Conservation (phyloP, 2,113 vertebrate species). For the Geococcyx californianus region DNA sequence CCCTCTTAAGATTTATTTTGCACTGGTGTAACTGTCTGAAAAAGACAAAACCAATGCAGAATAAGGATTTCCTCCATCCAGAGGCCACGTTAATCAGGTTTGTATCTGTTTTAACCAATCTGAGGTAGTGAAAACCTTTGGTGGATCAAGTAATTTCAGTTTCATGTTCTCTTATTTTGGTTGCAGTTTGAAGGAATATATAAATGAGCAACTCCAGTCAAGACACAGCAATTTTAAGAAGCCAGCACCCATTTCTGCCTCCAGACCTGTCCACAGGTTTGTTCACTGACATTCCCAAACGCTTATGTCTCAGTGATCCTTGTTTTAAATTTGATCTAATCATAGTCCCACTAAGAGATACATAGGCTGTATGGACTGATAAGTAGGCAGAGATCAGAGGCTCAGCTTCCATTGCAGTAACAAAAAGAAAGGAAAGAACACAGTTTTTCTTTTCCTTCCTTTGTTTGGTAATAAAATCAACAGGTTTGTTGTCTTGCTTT, state of each 20-base stretch:
- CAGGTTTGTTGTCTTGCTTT: background rate
- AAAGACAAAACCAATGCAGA: background rate
- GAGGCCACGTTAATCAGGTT: background rate
- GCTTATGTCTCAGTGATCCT: background rate
- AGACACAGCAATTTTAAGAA: background rate
- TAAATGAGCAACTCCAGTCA: background rate
- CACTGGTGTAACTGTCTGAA: background rate
- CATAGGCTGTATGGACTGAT: rapidly evolving
- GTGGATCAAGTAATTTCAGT: background rate
- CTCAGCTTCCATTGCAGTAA: background rate
- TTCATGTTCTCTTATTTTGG: background rate
- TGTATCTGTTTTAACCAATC: background rate
- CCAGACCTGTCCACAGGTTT: background rate
- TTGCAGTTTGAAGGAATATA: background rate
- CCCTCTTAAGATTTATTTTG: background rate
- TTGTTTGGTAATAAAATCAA: background rate
- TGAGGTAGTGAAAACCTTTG: background rate
- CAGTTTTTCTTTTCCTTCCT: background rate
- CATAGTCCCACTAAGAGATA: background rate
- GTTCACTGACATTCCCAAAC: background rate
- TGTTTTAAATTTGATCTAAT: background rate
- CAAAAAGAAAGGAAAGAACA: background rate
- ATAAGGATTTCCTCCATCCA: background rate
- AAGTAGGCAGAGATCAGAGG: background rate
- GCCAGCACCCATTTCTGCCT: background rate